Percentiles rank a stretch among this genome's conserved stretches.
These are phyloP conservation scores for Ranitomeya variabilis DNA, from an alignment of 2,113 vertebrate species.

Conservation along the genomic window DNA sequence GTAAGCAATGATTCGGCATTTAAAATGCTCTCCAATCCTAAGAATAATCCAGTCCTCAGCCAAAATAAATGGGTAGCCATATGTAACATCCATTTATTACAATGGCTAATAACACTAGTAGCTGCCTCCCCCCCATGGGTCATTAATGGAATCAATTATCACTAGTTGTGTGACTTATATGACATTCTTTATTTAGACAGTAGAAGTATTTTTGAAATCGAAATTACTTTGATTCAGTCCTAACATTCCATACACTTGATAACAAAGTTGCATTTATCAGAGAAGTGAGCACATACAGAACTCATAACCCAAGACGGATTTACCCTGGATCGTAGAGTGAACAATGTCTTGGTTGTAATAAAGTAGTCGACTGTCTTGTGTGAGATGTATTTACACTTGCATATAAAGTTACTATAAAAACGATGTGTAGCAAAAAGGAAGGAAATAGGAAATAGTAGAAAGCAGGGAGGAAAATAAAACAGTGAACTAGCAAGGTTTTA, in stretches of 20 bases:
- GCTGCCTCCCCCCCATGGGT: background rate
- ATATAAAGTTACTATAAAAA: constrained; percentile 35
- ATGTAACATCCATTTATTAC: background rate
- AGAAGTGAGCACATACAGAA: background rate
- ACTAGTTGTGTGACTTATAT: background rate
- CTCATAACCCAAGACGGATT: background rate
- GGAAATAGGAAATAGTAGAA: constrained; percentile 33
- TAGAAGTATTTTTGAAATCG: background rate
- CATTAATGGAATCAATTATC: background rate
- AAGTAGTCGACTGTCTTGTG: background rate
- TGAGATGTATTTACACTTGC: constrained; percentile 4
- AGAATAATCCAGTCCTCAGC: background rate
- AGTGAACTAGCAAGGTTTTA: constrained; percentile 5
- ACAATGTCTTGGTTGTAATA: background rate
- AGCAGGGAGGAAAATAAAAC: constrained; percentile 24
- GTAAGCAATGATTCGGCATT: background rate
- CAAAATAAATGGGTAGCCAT: background rate
- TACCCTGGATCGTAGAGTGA: no score
- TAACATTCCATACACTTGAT: background rate
- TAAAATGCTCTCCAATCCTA: background rate
- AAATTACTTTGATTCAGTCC: background rate
- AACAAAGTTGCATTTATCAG: background rate
- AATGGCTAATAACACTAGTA: background rate
- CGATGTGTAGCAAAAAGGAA: constrained; percentile 2
- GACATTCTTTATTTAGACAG: background rate